Evolutionary conservation across 1,140 invertebrate species (phyloP), one percentile per base, ranked within the genome.

Genomic region (Drosophila nikananu): DNA sequence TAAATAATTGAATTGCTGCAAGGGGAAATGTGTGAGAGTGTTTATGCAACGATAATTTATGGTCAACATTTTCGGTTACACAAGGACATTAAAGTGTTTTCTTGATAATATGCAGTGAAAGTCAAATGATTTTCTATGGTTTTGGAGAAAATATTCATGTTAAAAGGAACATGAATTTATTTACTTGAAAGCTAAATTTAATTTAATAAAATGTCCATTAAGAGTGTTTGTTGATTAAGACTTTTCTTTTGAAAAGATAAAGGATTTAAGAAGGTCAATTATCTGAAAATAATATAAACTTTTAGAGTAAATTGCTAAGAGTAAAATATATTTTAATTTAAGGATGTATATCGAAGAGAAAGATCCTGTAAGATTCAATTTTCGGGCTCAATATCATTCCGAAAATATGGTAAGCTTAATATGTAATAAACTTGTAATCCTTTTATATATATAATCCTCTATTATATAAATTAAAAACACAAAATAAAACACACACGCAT

Each of bases 1-100:
- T 73, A 63, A 75, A 35, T 75, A 72, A 72, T 62, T 61, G 52
- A 60, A 71, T 60, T 42, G 23, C 35, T 60, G 65, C 23, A 46
- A 42, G 62, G 23, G 35, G 7, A 21, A 21, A 13, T 25, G 39
- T 41, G 25, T 25, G 32, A 5, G 13, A 5, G 19, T 10, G 27
- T 13, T 67, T 67, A 23, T 54, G 39, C 35, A 65, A 23, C 37
- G 19, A 44, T 21, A 59, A 71, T 51, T 44, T 60, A 54, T 66
- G 51, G 68, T 21, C 48, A 30, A 39, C 41, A 44, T 30, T 30
- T 57, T 46, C 66, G 62, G 61, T 37, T 19, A 13, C 1, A 8
- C 30, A 15, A 19, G 15, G 19, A 9, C 46, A 39, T 68, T 54
- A 65, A 52, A 32, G 30, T 19, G 17, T 52, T 51, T 64, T 25